phyloP scores from a whole-genome alignment of 2,797 vertebrate genomes.

The Cyclura pinguis region DNA sequence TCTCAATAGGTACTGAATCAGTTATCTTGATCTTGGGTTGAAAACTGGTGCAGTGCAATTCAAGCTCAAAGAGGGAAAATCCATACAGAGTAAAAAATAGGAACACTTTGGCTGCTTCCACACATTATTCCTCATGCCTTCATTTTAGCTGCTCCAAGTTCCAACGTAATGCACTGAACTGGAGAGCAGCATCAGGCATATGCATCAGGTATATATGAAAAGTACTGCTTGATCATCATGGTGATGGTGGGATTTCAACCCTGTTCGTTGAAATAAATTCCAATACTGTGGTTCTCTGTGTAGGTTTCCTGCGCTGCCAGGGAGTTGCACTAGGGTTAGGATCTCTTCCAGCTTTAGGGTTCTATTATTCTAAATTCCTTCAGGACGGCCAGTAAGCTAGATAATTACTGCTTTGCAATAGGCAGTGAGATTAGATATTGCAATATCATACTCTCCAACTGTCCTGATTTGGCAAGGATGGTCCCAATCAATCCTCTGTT shows the following conservation, averaged over 20 bases:
- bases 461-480: no score
- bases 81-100: background rate
- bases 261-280: background rate
- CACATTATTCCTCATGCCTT: background rate
- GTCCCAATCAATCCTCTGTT: no score
- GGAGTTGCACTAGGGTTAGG: no score
- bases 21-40: background rate
- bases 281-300: no score
- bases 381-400: background rate
- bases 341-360: no score
- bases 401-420: constrained; percentile 14
- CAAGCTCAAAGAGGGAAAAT: background rate
- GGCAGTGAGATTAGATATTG: background rate
- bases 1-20: background rate
- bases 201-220: background rate
- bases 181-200: background rate
- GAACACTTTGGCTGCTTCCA: background rate
- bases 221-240: background rate
- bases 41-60: background rate
- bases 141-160: background rate
- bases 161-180: background rate
- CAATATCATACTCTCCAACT: background rate
- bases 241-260: background rate
- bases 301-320: no score
- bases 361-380: background rate